Percentiles rank a stretch among this genome's conserved stretches.
These are phyloP conservation scores for Hemibates koningsi DNA, from an alignment of 2,113 vertebrate species.

Conservation along the genomic window DNA sequence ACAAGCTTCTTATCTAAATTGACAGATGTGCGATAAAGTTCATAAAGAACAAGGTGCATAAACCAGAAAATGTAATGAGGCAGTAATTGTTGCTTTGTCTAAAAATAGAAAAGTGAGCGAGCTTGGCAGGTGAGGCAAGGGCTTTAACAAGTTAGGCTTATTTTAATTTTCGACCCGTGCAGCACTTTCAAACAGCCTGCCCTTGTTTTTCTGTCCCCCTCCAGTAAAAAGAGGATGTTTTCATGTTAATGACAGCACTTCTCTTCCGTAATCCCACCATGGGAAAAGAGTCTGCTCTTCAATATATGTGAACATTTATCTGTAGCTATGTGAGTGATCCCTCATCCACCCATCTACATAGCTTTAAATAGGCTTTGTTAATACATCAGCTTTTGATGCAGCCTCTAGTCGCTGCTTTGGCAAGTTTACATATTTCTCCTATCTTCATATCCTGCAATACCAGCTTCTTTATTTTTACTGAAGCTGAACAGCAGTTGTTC, in stretches of 20 bases:
- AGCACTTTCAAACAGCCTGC: neutral
- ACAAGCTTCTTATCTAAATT: neutral
- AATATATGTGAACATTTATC: neutral
- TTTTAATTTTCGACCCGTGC: neutral
- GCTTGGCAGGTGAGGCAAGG: neutral
- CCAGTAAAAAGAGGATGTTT: neutral
- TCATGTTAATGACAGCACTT: constrained; percentile 2
- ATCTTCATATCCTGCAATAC: constrained; percentile 13
- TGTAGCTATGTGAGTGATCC: neutral
- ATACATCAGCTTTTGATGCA: neutral
- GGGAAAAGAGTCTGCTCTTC: neutral
- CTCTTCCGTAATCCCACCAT: neutral
- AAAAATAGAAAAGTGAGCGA: neutral
- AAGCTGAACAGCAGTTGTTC: neutral
- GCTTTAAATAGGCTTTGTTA: neutral
- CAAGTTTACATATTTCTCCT: constrained; percentile 24
- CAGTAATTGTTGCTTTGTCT: neutral
- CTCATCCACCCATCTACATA: neutral
- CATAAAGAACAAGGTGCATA: neutral
- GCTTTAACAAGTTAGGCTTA: neutral
- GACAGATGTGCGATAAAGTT: neutral
- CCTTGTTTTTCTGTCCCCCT: neutral
- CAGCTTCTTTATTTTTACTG: constrained; percentile 16
- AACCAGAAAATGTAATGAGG: neutral
- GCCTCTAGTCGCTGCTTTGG: neutral